Percentiles rank a stretch among this genome's conserved stretches.
phyloP scores from a whole-genome alignment of 2,797 vertebrate species.

The Falco rusticolus region DNA sequence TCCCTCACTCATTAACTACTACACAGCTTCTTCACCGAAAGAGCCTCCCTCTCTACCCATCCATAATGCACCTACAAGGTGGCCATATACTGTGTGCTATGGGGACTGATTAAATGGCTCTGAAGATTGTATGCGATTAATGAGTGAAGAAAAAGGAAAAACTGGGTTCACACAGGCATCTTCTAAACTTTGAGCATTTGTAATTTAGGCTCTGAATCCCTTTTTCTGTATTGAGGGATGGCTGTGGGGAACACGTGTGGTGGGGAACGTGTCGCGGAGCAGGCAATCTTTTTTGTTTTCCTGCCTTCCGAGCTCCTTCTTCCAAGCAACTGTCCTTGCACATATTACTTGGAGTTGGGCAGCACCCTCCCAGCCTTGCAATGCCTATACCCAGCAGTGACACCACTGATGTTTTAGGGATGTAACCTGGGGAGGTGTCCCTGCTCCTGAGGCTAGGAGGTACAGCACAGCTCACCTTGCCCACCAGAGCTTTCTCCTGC shows the following conservation, averaged over 20 bases:
- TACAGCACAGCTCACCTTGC: not conserved
- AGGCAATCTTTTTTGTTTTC: not conserved
- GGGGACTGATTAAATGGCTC: not conserved
- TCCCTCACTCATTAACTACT: not conserved
- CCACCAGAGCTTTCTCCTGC: not conserved
- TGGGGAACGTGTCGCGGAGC: fast-evolving
- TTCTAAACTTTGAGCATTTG: not conserved
- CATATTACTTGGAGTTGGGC: not conserved
- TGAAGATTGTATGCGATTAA: not conserved
- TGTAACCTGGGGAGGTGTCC: no score
- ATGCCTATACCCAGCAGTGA: not conserved
- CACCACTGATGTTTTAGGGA: not conserved
- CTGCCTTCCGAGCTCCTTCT: not conserved
- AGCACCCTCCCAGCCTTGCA: not conserved
- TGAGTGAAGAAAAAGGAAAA: fast-evolving
- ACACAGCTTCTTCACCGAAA: not conserved
- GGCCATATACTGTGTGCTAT: not conserved
- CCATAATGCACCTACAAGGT: not conserved
- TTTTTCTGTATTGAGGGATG: not conserved
- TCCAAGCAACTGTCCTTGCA: not conserved
- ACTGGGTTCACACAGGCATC: not conserved
- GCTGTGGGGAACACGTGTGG: not conserved
- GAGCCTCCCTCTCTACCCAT: not conserved
- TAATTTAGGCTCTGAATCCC: not conserved
- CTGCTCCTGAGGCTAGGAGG: not conserved